Evolutionary conservation across 2,797 vertebrate species (phyloP), one percentile per base, ranked within the genome.

Genomic region (Graptemys geographica): DNA sequence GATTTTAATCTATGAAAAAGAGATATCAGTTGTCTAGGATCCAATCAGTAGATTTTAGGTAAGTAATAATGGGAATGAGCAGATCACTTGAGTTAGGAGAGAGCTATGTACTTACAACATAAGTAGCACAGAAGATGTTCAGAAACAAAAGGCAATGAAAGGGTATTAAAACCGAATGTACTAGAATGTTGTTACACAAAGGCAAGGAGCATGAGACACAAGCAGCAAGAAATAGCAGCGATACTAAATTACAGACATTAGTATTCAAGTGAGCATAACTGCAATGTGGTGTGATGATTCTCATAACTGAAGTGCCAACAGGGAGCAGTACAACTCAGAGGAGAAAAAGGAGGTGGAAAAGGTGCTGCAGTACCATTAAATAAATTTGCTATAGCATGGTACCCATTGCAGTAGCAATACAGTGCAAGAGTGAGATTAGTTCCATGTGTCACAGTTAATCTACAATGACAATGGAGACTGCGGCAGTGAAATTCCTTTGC

Each of bases 261-360:
- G 15, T 23, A 7, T 86, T 81, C 31, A 72, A 79, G 23, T 4
- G 53, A 92, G 84, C 23, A 94, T 37, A 6, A 1, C 0, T 33
- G 79, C 44, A 76, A 11, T 1, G 13, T 90, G 33, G 55, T 93
- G 82, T 25, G 87, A 87, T 69, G 52, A 87, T 93, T 65, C 82
- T 49, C 52, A 84, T 59, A 89, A 27, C 37, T 93, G 84, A 83
- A 97, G 93, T 96, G 89, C 28, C 1, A 15, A 52, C 72, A 79
- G 81, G 86, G 5, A 31, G 79, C 83, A 91, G 76, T 0, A 0
- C 33, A 92, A n/a, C 62, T 82, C 82, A 93, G 57, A 80, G 84
- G 27, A 85, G 65, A 93, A 96, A 93, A 84, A 1, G 95, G 81
- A 94, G 86, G 87, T 94, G 90, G 69, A 90, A 93, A 93, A 86